phyloP scores from a whole-genome alignment of 1,140 invertebrate species.

The Nasonia longicornis region DNA sequence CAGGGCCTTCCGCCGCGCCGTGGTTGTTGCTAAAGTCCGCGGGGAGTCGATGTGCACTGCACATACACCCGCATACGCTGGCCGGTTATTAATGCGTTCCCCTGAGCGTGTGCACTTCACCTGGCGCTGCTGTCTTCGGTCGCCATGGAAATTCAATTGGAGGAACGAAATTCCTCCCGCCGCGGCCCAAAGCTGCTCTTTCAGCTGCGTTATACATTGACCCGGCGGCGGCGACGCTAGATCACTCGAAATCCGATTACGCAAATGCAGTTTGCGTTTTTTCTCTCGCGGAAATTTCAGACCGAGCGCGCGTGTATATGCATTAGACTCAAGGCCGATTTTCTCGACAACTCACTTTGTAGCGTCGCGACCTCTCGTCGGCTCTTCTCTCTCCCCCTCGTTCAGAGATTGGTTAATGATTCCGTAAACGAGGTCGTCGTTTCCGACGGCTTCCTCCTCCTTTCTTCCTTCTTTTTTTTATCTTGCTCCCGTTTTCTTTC shows the following conservation, averaged over 20 bases:
- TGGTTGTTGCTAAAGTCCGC: slow-evolving; percentile 55
- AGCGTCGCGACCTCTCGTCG: not conserved
- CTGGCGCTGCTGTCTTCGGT: slow-evolving; percentile 11
- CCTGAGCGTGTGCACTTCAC: not conserved
- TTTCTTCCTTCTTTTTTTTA: not conserved
- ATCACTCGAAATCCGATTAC: slow-evolving; percentile 40
- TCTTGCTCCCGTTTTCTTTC: not conserved
- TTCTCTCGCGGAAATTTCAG: slow-evolving; percentile 5
- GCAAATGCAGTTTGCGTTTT: slow-evolving; percentile 25
- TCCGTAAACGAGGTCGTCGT: slow-evolving; percentile 21
- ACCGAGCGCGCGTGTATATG: not conserved
- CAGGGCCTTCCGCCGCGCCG: slow-evolving; percentile 52
- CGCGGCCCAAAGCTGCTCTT: not conserved
- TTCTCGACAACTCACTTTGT: not conserved
- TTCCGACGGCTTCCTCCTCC: not conserved
- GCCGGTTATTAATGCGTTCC: slow-evolving; percentile 58
- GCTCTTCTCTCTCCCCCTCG: not conserved
- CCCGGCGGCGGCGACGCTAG: not conserved
- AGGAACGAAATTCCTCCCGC: slow-evolving; percentile 11
- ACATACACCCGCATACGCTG: slow-evolving; percentile 43
- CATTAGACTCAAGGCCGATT: slow-evolving; percentile 12
- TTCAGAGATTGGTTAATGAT: not conserved
- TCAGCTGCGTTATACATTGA: not conserved
- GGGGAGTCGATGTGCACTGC: slow-evolving; percentile 54
- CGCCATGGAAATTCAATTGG: slow-evolving; percentile 48